phyloP scores from a whole-genome alignment of 2,113 vertebrate species.

The Scolopax mira region DNA sequence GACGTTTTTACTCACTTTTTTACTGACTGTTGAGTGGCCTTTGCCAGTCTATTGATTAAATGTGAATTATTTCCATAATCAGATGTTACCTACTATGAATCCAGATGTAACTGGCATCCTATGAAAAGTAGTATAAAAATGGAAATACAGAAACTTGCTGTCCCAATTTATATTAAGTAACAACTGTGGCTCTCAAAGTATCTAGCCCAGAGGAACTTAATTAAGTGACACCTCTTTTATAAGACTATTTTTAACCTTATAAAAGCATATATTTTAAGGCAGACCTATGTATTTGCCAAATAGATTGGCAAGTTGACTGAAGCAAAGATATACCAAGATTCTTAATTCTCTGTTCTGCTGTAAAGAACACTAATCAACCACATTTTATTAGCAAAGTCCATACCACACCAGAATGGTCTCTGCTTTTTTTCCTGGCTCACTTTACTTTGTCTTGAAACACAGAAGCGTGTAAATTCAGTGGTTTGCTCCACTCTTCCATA shows the following conservation, averaged over 20 bases:
- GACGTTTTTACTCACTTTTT: neutral
- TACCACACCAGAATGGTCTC: neutral
- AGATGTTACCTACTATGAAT: neutral
- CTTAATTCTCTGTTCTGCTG: neutral
- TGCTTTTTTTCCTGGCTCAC: neutral
- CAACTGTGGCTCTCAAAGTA: neutral
- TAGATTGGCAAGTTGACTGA: neutral
- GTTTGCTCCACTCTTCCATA: neutral
- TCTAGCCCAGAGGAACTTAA: neutral
- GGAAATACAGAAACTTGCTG: neutral
- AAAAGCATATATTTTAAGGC: neutral
- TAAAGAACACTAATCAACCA: neutral
- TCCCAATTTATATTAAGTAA: neutral
- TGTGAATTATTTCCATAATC: neutral
- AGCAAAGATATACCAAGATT: neutral
- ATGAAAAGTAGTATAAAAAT: neutral
- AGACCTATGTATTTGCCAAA: neutral
- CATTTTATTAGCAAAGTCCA: neutral
- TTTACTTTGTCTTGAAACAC: neutral
- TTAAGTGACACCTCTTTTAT: neutral
- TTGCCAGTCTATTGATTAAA: neutral
- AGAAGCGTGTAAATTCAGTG: neutral
- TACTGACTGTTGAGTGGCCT: neutral
- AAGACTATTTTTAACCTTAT: neutral
- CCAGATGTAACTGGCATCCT: neutral